Percentiles rank a stretch among this genome's conserved stretches.
phyloP scores from a whole-genome alignment of 2,797 vertebrate genomes.

The Takifugu rubripes region DNA sequence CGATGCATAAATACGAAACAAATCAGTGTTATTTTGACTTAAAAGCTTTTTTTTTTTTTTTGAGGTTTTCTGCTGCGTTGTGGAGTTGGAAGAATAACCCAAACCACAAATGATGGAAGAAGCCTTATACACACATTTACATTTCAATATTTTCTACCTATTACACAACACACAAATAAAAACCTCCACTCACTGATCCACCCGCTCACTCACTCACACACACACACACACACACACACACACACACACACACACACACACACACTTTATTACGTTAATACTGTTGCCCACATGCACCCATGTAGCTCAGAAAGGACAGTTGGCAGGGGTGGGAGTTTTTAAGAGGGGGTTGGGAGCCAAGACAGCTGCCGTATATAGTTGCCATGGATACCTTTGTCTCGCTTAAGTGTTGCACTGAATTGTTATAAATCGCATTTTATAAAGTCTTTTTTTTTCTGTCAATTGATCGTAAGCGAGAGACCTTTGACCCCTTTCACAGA shows the following conservation, averaged over 20 bases:
- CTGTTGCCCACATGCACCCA: constrained; percentile 24
- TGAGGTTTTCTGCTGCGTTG: constrained; percentile 33
- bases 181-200: constrained; percentile 17
- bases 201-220: constrained; percentile 4
- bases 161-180: constrained; percentile 21
- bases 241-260: constrained; percentile 9
- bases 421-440: constrained; percentile 10
- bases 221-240: background rate
- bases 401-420: constrained; percentile 8
- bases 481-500: too few species aligned
- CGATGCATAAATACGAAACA: too few species aligned
- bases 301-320: constrained; percentile 29
- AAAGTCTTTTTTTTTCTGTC: background rate
- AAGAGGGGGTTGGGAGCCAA: constrained; percentile 21
- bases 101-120: constrained; percentile 13
- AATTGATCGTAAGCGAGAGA: constrained; percentile 1
- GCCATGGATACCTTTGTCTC: constrained; percentile 78
- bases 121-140: constrained; percentile 23
- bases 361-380: constrained; percentile 68
- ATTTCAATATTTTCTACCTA: constrained; percentile 32
- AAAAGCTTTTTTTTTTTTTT: too few species aligned
- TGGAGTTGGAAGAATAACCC: constrained; percentile 43
- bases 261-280: constrained; percentile 41
- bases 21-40: too few species aligned
- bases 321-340: constrained; percentile 28